Conservation (phyloP, 2,113 vertebrate genomes). For the Notothenia rossii region DNA sequence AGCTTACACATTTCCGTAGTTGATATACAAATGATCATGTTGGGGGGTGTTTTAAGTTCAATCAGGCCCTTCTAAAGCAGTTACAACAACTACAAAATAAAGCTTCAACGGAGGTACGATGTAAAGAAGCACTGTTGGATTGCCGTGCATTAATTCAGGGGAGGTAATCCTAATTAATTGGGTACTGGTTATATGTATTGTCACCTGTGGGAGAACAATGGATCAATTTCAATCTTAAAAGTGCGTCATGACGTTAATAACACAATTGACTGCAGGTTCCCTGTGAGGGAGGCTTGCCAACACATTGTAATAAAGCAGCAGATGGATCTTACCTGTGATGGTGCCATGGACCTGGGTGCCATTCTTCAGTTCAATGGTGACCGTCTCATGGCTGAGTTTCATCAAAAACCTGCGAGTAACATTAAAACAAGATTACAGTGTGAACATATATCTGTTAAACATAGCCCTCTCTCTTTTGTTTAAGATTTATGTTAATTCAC, state of each 20-base stretch:
- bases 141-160: background rate
- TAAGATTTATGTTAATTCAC: background rate
- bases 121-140: background rate
- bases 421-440: background rate
- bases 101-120: too few relatives aligned
- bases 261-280: background rate
- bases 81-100: too few relatives aligned
- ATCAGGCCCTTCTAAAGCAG: too few relatives aligned
- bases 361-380: conserved; percentile 98
- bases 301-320: background rate
- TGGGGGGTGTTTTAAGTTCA: too few relatives aligned
- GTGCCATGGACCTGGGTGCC: conserved; percentile 98
- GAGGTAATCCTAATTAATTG: too few relatives aligned
- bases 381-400: conserved; percentile 99
- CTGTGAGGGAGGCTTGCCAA: background rate
- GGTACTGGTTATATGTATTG: too few relatives aligned
- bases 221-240: too few relatives aligned
- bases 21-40: too few relatives aligned
- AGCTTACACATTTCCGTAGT: too few relatives aligned
- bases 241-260: too few relatives aligned
- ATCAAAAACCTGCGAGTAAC: conserved; percentile 91
- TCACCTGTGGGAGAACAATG: too few relatives aligned
- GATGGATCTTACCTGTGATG: conserved; percentile 89
- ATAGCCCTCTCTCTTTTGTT: background rate
- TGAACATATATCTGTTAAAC: background rate